Evolutionary conservation across 1,140 invertebrate genomes (phyloP).

Genomic region (Drosophila subobscura): DNA sequence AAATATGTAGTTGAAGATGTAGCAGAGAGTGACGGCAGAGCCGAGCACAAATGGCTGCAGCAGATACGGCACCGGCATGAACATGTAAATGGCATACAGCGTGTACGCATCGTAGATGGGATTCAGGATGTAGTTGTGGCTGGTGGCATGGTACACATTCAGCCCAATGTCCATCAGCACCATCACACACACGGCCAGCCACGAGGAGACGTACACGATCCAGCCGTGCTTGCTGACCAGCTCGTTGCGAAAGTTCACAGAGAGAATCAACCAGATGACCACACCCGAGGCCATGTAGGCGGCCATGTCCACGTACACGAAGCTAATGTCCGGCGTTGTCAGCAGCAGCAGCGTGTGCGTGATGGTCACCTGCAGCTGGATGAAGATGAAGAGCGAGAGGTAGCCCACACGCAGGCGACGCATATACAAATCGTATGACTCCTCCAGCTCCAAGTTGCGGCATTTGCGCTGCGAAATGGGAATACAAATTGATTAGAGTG

Average conservation of each 20-base stretch:
- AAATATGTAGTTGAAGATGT: constrained; percentile 87
- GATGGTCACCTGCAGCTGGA: constrained; percentile 87
- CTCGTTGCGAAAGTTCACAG: constrained; percentile 84
- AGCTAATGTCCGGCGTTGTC: constrained; percentile 81
- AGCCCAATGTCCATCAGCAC: constrained; percentile 85
- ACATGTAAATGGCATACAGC: constrained; percentile 90
- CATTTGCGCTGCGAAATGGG: constrained; percentile 87
- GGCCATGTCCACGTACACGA: constrained; percentile 81
- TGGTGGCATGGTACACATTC: constrained; percentile 85
- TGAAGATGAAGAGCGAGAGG: constrained; percentile 89
- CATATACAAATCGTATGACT: constrained; percentile 89
- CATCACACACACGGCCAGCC: constrained; percentile 83
- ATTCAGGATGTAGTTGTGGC: constrained; percentile 83
- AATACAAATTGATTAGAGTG: neutral
- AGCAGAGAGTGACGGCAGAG: constrained; percentile 86
- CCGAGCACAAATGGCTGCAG: constrained; percentile 88
- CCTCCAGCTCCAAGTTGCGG: constrained; percentile 88
- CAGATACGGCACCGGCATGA: constrained; percentile 89
- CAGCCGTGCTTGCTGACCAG: constrained; percentile 84
- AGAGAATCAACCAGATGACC: constrained; percentile 84
- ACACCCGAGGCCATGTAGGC: constrained; percentile 84
- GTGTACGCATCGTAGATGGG: constrained; percentile 89
- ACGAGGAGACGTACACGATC: constrained; percentile 84
- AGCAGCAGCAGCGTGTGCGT: constrained; percentile 86
- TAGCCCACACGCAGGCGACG: constrained; percentile 90